Evolutionary conservation across 2,113 vertebrate genomes (phyloP).

Genomic region (Plecotus auritus): DNA sequence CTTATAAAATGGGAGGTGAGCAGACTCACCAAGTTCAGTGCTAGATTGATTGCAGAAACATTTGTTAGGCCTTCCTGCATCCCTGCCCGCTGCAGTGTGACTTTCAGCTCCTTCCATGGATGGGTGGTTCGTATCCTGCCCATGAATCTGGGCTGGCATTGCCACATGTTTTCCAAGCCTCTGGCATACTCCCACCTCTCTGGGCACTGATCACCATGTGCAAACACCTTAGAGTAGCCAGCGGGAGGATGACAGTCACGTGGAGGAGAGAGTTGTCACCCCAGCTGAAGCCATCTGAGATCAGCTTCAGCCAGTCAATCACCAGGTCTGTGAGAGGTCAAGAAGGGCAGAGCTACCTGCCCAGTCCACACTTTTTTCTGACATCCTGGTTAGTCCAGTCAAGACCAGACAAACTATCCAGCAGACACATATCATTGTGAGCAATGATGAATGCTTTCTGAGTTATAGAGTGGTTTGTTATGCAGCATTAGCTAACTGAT

Average conservation of each 20-base stretch:
- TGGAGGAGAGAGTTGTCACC: background rate
- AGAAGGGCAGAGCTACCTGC: background rate
- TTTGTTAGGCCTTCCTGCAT: background rate
- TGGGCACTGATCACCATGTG: background rate
- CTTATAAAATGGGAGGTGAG: background rate
- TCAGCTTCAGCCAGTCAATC: background rate
- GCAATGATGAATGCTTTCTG: background rate
- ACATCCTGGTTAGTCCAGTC: too few species aligned
- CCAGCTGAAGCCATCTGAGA: background rate
- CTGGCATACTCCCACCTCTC: background rate
- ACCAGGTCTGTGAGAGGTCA: background rate
- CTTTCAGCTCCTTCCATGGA: background rate
- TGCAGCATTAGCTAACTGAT: background rate
- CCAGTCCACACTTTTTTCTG: background rate
- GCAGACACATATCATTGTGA: background rate
- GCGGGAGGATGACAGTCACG: background rate
- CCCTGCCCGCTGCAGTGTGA: rapidly evolving
- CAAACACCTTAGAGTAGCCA: background rate
- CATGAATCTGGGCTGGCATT: background rate
- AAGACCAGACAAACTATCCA: background rate
- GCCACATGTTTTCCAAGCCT: background rate
- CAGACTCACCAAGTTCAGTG: background rate
- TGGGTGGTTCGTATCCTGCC: too few species aligned
- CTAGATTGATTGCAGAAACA: background rate
- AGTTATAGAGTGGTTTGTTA: background rate